phyloP scores from a whole-genome alignment of 2,113 vertebrate species.

The Vulpes lagopus region DNA sequence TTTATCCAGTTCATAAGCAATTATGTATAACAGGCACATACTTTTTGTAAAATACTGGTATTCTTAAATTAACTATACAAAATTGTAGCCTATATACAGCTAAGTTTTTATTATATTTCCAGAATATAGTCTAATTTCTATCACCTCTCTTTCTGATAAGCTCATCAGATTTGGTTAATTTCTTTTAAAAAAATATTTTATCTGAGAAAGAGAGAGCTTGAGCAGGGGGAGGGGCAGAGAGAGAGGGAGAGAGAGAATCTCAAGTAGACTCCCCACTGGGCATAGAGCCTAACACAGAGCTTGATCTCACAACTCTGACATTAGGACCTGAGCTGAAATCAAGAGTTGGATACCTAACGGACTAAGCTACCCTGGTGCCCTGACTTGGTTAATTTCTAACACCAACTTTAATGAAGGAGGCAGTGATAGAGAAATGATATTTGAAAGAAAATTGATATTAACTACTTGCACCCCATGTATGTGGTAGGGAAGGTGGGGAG shows the following conservation, averaged over 20 bases:
- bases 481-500: too few relatives aligned
- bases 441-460: not conserved
- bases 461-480: not conserved
- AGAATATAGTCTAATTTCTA: not conserved
- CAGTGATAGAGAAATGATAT: not conserved
- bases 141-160: not conserved
- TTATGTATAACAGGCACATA: not conserved
- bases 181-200: not conserved
- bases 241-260: not conserved
- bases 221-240: not conserved
- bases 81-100: not conserved
- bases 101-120: not conserved
- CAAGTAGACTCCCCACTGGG: not conserved
- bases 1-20: not conserved
- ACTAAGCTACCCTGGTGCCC: not conserved
- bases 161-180: not conserved
- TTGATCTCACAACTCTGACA: not conserved
- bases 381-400: not conserved
- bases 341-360: not conserved
- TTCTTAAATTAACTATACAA: not conserved
- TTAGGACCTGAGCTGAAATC: not conserved
- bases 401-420: not conserved
- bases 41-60: not conserved
- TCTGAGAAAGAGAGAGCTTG: not conserved
- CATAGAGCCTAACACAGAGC: not conserved